Percentiles rank a stretch among this genome's conserved stretches.
Evolutionary conservation across 53 echinoderm and acorn worm genomes (phyloP).

Genomic region (Hippasteria phrygiana): DNA sequence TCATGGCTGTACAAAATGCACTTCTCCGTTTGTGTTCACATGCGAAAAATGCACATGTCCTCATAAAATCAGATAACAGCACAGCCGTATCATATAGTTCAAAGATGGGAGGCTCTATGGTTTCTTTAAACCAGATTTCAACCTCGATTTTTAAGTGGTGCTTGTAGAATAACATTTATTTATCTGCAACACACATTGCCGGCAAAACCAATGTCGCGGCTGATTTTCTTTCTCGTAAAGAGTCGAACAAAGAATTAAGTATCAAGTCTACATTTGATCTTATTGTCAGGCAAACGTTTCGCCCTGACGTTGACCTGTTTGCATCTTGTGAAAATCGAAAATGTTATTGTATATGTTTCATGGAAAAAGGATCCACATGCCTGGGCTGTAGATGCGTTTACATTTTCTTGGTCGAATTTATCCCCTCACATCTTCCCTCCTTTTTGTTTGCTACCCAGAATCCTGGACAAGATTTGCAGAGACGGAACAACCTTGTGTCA

Average conservation of each 20-base stretch:
- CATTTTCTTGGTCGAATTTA: not conserved
- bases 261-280: not conserved
- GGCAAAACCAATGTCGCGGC: too few relatives aligned
- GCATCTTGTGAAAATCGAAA: not conserved
- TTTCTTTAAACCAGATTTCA: not conserved
- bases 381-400: not conserved
- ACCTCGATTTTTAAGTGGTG: slow-evolving; percentile 1
- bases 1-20: not conserved
- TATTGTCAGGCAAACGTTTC: not conserved
- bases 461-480: too few relatives aligned
- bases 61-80: slow-evolving; percentile 40
- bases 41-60: not conserved
- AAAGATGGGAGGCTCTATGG: slow-evolving; percentile 3
- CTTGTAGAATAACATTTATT: too few relatives aligned
- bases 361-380: not conserved
- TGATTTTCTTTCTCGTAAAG: not conserved
- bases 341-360: too few relatives aligned
- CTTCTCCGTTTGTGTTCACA: too few relatives aligned
- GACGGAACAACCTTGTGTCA: not conserved
- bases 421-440: too few relatives aligned
- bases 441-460: too few relatives aligned
- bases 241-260: not conserved
- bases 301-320: too few relatives aligned
- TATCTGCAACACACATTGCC: too few relatives aligned
- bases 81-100: slow-evolving; percentile 18